Base-by-base conservation (phyloP, 2,888 invertebrate genomes). In the Cosmia pyralina region DNA sequence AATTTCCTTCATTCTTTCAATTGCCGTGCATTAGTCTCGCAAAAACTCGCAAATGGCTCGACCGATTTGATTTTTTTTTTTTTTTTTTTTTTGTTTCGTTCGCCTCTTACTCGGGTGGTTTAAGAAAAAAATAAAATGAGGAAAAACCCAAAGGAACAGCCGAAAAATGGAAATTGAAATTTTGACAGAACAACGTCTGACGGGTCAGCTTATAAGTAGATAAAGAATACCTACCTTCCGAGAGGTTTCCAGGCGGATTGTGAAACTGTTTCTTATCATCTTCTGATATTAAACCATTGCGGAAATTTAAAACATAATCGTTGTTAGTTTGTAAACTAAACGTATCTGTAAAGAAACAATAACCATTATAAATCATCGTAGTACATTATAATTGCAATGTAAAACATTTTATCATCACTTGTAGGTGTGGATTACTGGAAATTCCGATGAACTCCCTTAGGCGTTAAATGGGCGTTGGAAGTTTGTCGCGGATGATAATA, bases 241-340 rank as follows among this genome's bases (percentile, higher is more conserved):
- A 7, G 3, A 87, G 72, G 10, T 83, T 52, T 19, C 69, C 85
- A 0, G 66, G 10, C 5, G 85, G 85, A 57, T 85, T 87, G 11
- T 11, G 71, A 55, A 69, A 85, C 0, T 28, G 38, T 10, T 53
- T 63, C 34, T 76, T 85, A 0, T 85, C 76, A 0, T 65, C 78
- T 17, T 80, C 78, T 4, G 76, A 52, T 62, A 85, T 19, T 57
- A 85, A 63, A 17, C 70, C 77, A 46, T 60, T 22, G 0, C 10
- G 0, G 0, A 13, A 4, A 8, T 0, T 1, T 10, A 0, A 0
- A 17, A 81, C 1, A 52, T 67, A 63, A 0, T 6, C 0, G 28
- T 60, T 68, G 19, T 71, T 19, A 2, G 0, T 13, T 15, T 48
- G 28, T 60, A 82, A 46, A n/a, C 1, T 38, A 22, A 62, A 77